A percentile compares a stretch with the other conserved stretches of the same genome.
Evolutionary conservation across 2,888 invertebrate species (phyloP).

Genomic region (Tinea semifulvella): DNA sequence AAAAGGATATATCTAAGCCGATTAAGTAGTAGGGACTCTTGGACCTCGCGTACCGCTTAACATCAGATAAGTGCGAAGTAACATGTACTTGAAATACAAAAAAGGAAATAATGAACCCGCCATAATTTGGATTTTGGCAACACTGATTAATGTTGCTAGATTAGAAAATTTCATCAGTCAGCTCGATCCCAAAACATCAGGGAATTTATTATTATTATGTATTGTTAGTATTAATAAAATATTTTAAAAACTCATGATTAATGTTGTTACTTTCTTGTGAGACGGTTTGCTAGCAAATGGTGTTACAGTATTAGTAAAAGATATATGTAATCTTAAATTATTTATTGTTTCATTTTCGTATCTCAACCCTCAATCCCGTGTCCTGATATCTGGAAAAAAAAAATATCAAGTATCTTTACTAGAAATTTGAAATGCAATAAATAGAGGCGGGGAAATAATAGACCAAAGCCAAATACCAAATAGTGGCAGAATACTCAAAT

Average conservation of each 20-base stretch:
- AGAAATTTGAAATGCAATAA: too few species aligned
- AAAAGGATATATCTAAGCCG: too few species aligned
- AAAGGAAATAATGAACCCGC: too few species aligned
- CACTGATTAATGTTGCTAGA: background rate
- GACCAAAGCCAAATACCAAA: too few species aligned
- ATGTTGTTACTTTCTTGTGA: background rate
- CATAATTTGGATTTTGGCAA: too few species aligned
- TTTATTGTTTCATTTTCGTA: slow-evolving; percentile 34
- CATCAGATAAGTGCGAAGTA: too few species aligned
- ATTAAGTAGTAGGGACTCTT: too few species aligned
- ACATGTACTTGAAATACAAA: too few species aligned
- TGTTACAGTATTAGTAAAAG: slow-evolving; percentile 54
- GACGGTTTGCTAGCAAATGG: background rate
- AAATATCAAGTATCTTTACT: too few species aligned
- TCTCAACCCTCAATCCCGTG: background rate
- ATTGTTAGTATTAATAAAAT: slow-evolving; percentile 2
- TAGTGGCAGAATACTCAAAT: too few species aligned
- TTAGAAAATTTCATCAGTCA: slow-evolving; percentile 6
- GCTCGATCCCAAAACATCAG: background rate
- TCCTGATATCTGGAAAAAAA: slow-evolving; percentile 1
- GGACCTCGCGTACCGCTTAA: background rate
- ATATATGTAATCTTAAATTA: slow-evolving; percentile 42
- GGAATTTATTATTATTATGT: background rate
- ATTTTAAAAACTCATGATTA: background rate
- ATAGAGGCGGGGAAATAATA: too few species aligned